Conservation (phyloP, 2,113 vertebrate genomes). For the Onychostoma macrolepis region DNA sequence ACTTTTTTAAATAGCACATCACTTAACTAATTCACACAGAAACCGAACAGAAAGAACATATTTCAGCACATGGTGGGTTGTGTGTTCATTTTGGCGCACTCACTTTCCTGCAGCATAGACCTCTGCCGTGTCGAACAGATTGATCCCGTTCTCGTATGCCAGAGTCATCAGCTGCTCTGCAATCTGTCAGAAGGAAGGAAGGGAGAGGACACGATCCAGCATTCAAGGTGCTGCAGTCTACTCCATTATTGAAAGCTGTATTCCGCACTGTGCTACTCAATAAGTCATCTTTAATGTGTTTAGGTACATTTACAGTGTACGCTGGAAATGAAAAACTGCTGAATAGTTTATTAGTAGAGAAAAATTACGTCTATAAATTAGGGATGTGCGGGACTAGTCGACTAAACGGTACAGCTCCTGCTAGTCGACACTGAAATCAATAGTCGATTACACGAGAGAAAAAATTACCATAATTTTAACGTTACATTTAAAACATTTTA, state of each 20-base stretch:
- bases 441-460: no score
- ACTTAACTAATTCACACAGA: background rate
- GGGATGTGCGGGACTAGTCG: no score
- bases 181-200: conserved; percentile 80
- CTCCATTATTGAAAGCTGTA: conserved; percentile 27
- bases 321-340: background rate
- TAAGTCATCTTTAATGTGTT: background rate
- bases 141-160: conserved; percentile 99
- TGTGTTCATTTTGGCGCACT: conserved; percentile 68
- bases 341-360: background rate
- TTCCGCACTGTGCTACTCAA: background rate
- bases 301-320: background rate
- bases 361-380: background rate
- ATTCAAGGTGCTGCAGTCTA: conserved; percentile 27
- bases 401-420: no score
- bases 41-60: background rate
- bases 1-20: background rate
- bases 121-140: conserved; percentile 98
- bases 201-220: conserved; percentile 1
- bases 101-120: conserved; percentile 98
- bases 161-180: conserved; percentile 97
- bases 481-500: no score
- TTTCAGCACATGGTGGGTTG: conserved; percentile 26
- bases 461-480: no score
- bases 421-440: no score